These are phyloP conservation scores for Anser brachyrhynchus DNA, from an alignment of 2,113 vertebrate species.

Conservation along the genomic window DNA sequence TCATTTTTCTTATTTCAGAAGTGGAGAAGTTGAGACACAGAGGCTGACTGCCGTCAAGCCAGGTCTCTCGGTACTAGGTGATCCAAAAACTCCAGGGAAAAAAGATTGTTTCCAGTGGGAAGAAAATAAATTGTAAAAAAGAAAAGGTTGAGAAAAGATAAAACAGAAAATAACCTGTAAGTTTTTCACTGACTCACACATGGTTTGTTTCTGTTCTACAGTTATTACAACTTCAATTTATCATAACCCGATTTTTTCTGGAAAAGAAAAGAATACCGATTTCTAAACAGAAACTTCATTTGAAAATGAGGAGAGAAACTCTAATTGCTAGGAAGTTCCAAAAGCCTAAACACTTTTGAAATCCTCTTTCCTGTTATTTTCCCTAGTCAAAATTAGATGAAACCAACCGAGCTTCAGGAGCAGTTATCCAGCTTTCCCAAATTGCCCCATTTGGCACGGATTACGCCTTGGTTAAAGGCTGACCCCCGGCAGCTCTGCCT, in stretches of 20 bases:
- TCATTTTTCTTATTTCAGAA: rapidly evolving
- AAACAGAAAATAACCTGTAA: neutral
- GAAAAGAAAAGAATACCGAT: neutral
- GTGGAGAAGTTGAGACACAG: neutral
- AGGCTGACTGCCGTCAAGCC: neutral
- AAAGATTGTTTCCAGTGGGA: neutral
- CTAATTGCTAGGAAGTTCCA: neutral
- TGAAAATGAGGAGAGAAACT: neutral
- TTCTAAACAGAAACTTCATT: neutral
- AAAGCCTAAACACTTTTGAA: neutral
- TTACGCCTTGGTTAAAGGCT: rapidly evolving
- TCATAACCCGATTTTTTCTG: neutral
- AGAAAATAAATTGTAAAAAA: neutral
- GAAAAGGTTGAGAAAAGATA: neutral
- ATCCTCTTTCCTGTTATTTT: neutral
- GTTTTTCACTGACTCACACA: neutral
- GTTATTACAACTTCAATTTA: neutral
- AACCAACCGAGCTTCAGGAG: neutral
- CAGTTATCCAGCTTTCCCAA: neutral
- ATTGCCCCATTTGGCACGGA: rapidly evolving
- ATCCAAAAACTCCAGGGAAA: neutral
- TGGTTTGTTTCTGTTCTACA: neutral
- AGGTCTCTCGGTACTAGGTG: neutral
- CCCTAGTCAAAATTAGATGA: neutral
- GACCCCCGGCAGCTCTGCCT: neutral